Conservation (phyloP, 2,888 invertebrate species). For the Drosophila mulleri region DNA sequence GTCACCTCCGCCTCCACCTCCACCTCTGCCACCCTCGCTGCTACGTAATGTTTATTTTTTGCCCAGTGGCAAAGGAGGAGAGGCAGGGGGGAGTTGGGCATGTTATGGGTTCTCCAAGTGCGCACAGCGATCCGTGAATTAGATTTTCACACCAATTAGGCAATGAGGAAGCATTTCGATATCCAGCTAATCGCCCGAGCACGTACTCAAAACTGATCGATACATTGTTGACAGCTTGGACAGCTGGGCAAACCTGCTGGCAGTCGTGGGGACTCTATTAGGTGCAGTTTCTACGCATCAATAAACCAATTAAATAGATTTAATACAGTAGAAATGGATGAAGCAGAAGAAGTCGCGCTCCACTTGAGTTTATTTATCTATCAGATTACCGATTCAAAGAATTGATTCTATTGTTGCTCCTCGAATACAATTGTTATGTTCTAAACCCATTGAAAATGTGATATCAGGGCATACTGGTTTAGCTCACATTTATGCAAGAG, state of each 20-base stretch:
- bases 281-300: slow-evolving; percentile 23
- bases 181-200: slow-evolving; percentile 59
- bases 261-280: slow-evolving; percentile 61
- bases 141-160: slow-evolving; percentile 73
- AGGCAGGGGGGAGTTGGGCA: background rate
- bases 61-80: slow-evolving; percentile 19
- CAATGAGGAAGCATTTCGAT: slow-evolving; percentile 70
- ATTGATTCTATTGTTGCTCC: background rate
- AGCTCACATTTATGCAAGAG: background rate
- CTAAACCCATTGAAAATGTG: background rate
- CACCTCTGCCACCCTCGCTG: slow-evolving; percentile 24
- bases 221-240: slow-evolving; percentile 48
- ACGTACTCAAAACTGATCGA: slow-evolving; percentile 60
- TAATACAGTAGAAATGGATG: slow-evolving; percentile 8
- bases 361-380: background rate
- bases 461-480: background rate
- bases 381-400: background rate
- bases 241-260: slow-evolving; percentile 53
- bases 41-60: slow-evolving; percentile 34
- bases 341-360: slow-evolving; percentile 2
- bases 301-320: slow-evolving; percentile 22
- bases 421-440: background rate
- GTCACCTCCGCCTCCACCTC: background rate
- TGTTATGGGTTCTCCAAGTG: slow-evolving; percentile 27
- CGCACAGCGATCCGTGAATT: slow-evolving; percentile 65